phyloP scores from a whole-genome alignment of 2,888 invertebrate genomes.

The Macrophya annulata region DNA sequence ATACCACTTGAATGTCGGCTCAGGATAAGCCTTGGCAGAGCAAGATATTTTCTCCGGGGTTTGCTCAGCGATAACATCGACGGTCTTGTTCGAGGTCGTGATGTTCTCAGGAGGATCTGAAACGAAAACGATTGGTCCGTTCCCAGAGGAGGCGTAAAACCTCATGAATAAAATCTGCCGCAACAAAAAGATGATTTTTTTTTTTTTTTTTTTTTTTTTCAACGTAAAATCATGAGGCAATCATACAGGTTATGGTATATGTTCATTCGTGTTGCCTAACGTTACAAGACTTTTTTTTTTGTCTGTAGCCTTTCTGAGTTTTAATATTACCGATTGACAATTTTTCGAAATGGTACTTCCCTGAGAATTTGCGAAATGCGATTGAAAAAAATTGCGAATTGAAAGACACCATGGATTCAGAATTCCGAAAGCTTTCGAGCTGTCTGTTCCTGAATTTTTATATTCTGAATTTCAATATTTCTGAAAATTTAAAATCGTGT shows the following conservation, averaged over 20 bases:
- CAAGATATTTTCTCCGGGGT: slow-evolving; percentile 83
- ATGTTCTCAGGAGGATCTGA: slow-evolving; percentile 93
- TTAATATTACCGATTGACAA: too few relatives aligned
- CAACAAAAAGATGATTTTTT: not conserved
- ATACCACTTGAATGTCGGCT: slow-evolving; percentile 88
- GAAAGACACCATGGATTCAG: too few relatives aligned
- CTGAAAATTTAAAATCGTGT: too few relatives aligned
- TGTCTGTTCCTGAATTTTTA: not conserved
- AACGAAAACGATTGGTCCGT: slow-evolving; percentile 56
- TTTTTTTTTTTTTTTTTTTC: too few relatives aligned
- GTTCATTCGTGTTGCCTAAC: not conserved
- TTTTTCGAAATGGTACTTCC: too few relatives aligned
- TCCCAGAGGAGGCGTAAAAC: not conserved
- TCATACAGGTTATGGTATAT: not conserved
- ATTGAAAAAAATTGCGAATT: too few relatives aligned
- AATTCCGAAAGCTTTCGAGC: too few relatives aligned
- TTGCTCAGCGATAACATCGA: slow-evolving; percentile 82
- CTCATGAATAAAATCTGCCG: slow-evolving; percentile 8
- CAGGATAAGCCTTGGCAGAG: slow-evolving; percentile 85
- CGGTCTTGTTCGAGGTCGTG: slow-evolving; percentile 83
- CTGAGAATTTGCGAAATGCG: too few relatives aligned
- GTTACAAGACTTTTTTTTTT: not conserved
- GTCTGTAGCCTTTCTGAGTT: not conserved
- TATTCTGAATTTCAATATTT: not conserved
- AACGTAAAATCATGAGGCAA: not conserved